Evolutionary conservation across 2,888 invertebrate genomes (phyloP), one percentile per base, ranked within the genome.

Genomic region (Cacoxenus indagator): DNA sequence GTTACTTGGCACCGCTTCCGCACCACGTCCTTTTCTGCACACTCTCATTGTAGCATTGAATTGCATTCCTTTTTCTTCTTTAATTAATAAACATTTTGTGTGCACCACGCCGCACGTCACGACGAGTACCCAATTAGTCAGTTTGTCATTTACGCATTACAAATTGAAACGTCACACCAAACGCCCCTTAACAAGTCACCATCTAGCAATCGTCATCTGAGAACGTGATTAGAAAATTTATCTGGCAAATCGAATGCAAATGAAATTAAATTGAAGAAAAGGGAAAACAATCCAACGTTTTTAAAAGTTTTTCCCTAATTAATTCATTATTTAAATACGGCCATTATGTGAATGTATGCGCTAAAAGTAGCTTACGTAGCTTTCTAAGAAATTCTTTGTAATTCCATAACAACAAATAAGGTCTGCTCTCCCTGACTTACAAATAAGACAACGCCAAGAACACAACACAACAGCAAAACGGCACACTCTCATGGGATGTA

Each of bases 41-140:
- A 37, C 37, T 14, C 9, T 8, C 37, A 4, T 37, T 2, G 2
- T 48, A 8, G 9, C 22, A 22, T 22, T 5, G 51, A 9, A 51
- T 51, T 22, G 51, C 51, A 51, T 51, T 22, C 19, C 19, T 22
- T 48, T 48, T 17, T 2, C 4, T 48, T 48, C 14, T 19, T 54
- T 59, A 59, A 59, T 59, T 59, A 59, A 59, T 59, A 59, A 59
- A 27, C 59, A 59, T 17, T 31, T 31, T 11, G 26, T 19, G 31
- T 59, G 11, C n/a, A n/a, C 59, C 31, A 22, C 59, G 37, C 22
- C 37, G 31, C 59, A 59, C 59, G 59, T 59, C 59, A 59, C 8
- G n/a, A n/a, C n/a, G n/a, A 31, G 29, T 31, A 31, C 9, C 31
- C 31, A 59, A 59, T 59, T 59, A 31, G 59, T 59, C 59, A 54